These are phyloP conservation scores for Anguilla anguilla DNA, from an alignment of 2,797 vertebrate genomes.

Conservation along the genomic window DNA sequence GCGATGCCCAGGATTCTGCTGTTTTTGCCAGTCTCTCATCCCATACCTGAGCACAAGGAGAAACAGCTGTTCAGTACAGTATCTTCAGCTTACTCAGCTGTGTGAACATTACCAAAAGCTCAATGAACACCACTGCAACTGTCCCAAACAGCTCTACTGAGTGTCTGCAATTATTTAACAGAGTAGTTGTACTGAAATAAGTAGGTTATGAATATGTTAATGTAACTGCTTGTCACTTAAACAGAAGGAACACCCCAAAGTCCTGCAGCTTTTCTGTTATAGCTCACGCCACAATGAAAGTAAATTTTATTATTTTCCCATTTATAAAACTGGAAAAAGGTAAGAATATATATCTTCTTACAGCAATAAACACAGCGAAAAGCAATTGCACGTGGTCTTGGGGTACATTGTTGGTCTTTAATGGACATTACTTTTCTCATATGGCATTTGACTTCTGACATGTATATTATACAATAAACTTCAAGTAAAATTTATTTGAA, in stretches of 20 bases:
- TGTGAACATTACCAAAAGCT: conserved; percentile 21
- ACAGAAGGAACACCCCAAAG: background rate
- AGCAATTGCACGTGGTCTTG: background rate
- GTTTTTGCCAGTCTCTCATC: conserved; percentile 80
- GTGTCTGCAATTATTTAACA: background rate
- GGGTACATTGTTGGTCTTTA: background rate
- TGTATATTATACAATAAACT: background rate
- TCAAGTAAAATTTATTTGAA: background rate
- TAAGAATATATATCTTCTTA: too few species aligned
- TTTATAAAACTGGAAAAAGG: too few species aligned
- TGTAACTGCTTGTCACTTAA: background rate
- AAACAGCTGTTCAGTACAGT: background rate
- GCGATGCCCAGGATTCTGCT: conserved; percentile 82
- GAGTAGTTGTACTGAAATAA: background rate
- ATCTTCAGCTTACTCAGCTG: conserved; percentile 23
- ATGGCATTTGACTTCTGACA: background rate
- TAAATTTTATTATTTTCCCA: too few species aligned
- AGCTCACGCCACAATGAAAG: too few species aligned
- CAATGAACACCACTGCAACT: conserved; percentile 1
- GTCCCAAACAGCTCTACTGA: conserved; percentile 12
- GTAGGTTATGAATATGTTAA: background rate
- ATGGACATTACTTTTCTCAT: background rate
- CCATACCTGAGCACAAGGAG: conserved; percentile 75
- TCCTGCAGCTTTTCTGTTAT: background rate
- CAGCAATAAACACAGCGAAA: background rate